These are phyloP conservation scores for Patella pellucida DNA, from an alignment of 2,888 invertebrate genomes.

Conservation along the genomic window DNA sequence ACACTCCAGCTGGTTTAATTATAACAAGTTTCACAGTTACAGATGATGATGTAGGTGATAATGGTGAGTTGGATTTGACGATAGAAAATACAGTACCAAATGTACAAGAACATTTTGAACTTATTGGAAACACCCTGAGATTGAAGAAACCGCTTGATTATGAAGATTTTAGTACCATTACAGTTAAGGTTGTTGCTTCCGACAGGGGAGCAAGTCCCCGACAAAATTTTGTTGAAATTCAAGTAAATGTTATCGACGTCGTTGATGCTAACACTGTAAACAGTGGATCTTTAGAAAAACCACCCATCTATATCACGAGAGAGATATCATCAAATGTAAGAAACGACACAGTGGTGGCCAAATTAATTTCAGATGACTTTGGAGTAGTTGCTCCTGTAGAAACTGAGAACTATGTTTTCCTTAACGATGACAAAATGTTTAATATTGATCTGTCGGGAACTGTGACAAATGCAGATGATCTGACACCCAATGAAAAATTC, in stretches of 20 bases:
- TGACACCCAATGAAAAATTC: neutral
- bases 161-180: constrained; percentile 27
- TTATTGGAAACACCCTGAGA: constrained; percentile 35
- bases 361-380: neutral
- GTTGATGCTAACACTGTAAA: constrained; percentile 16
- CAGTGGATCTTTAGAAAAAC: neutral
- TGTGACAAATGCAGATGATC: neutral
- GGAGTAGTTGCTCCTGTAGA: neutral
- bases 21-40: constrained; percentile 40
- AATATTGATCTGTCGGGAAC: neutral
- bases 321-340: neutral
- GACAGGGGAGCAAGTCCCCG: constrained; percentile 37
- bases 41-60: constrained; percentile 48
- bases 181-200: constrained; percentile 37
- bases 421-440: neutral
- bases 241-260: constrained; percentile 40
- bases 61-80: constrained; percentile 33
- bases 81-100: constrained; percentile 30
- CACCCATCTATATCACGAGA: neutral
- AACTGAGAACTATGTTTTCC: neutral
- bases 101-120: constrained; percentile 28
- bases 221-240: constrained; percentile 32
- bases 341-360: neutral
- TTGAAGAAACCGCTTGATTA: constrained; percentile 38
- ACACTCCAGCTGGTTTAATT: constrained; percentile 44